phyloP scores from a whole-genome alignment of 2,888 invertebrate species.

The Pilophorus perplexus region DNA sequence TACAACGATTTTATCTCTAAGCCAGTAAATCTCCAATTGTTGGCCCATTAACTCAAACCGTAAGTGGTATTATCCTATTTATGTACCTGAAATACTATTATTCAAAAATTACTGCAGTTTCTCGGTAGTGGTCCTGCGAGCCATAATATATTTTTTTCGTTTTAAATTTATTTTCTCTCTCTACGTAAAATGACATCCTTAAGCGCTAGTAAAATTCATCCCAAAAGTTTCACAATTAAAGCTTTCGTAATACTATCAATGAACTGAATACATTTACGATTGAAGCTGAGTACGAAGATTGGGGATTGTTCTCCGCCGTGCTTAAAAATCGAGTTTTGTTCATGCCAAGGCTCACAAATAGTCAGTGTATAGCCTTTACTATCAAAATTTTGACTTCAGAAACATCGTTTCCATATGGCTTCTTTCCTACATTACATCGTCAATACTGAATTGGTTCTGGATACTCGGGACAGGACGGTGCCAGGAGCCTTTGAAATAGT shows the following conservation, averaged over 20 bases:
- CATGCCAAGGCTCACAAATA: too few species aligned
- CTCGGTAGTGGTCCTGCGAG: conserved; percentile 23
- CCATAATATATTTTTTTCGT: neutral
- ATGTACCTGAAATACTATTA: conserved; percentile 8
- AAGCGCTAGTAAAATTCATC: conserved; percentile 21
- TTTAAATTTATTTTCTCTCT: neutral
- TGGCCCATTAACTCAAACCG: neutral
- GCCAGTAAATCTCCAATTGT: neutral
- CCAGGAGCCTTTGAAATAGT: too few species aligned
- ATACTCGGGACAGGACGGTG: too few species aligned
- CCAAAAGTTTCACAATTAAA: conserved; percentile 32
- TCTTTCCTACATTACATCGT: too few species aligned
- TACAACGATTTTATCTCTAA: too few species aligned
- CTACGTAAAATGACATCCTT: conserved; percentile 21
- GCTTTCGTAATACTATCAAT: conserved; percentile 32
- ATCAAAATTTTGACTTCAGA: too few species aligned
- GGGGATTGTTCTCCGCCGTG: neutral
- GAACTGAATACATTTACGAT: conserved; percentile 19
- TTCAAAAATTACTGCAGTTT: conserved; percentile 22
- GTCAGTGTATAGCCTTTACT: too few species aligned
- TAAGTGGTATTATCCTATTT: too few species aligned
- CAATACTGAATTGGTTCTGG: too few species aligned
- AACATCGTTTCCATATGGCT: too few species aligned
- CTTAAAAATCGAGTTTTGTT: neutral
- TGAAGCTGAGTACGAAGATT: conserved; percentile 11